These are phyloP conservation scores for Thalassaphorura encarpata DNA, from an alignment of 1,140 invertebrate genomes.

Conservation along the genomic window DNA sequence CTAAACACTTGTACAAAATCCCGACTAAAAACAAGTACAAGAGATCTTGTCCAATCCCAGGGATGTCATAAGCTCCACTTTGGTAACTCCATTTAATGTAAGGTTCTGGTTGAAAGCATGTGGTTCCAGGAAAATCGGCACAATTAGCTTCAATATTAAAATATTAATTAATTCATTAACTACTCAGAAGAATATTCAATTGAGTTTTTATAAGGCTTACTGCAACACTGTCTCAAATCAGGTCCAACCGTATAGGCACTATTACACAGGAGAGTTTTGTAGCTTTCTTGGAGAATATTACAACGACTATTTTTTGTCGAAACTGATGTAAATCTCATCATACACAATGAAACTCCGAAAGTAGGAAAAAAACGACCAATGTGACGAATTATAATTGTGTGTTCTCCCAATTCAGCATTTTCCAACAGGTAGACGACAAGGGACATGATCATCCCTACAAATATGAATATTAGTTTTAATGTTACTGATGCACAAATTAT, in stretches of 20 bases:
- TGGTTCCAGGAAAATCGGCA: neutral
- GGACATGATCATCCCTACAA: conserved; percentile 27
- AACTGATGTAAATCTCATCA: conserved; percentile 27
- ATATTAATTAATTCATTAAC: neutral
- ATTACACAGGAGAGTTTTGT: conserved; percentile 23
- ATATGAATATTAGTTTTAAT: neutral
- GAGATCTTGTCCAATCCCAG: conserved; percentile 31
- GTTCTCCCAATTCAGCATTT: neutral
- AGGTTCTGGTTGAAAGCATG: conserved; percentile 23
- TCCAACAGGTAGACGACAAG: conserved; percentile 24
- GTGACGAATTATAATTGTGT: neutral
- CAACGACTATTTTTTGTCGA: conserved; percentile 26
- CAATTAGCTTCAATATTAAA: conserved; percentile 20
- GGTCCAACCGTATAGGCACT: conserved; percentile 5
- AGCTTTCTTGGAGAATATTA: conserved; percentile 14
- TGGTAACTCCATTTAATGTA: conserved; percentile 23
- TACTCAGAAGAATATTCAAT: no score
- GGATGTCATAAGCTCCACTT: neutral
- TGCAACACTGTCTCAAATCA: conserved; percentile 21
- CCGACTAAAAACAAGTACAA: conserved; percentile 23
- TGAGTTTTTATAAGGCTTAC: conserved; percentile 13
- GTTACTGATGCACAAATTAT: neutral
- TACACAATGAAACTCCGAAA: conserved; percentile 23
- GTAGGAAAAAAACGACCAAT: conserved; percentile 27
- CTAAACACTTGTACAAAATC: conserved; percentile 11